phyloP scores from a whole-genome alignment of 2,113 vertebrate species.

The Apistogramma diplotaenia region DNA sequence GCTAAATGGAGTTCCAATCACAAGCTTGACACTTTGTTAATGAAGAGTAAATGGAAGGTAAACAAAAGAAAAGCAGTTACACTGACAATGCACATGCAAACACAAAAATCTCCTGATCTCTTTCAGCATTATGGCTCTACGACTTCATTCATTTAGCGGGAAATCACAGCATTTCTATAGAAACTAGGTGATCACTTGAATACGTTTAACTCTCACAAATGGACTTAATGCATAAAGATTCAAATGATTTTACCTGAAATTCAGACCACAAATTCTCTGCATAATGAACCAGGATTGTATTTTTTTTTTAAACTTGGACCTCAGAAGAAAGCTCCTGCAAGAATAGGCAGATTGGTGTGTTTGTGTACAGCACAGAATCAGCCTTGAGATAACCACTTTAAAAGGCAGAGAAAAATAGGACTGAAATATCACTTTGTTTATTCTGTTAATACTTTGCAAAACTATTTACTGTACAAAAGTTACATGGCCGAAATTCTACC shows the following conservation, averaged over 20 bases:
- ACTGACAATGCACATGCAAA: not conserved
- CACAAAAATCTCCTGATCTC: not conserved
- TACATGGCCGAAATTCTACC: not conserved
- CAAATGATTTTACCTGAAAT: not conserved
- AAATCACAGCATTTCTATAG: not conserved
- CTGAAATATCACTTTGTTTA: not conserved
- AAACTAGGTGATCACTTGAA: not conserved
- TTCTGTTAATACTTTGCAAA: not conserved
- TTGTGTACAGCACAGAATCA: not conserved
- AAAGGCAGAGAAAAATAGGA: not conserved
- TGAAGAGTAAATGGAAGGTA: slow-evolving; percentile 52
- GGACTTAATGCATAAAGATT: not conserved
- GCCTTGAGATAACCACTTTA: not conserved
- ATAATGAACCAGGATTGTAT: not conserved
- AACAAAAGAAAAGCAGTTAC: slow-evolving; percentile 42
- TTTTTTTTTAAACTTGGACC: not conserved
- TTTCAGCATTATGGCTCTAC: not conserved
- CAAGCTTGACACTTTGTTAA: slow-evolving; percentile 37
- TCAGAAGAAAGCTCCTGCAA: not conserved
- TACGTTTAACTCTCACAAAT: not conserved
- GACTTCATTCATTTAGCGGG: not conserved
- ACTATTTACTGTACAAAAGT: not conserved
- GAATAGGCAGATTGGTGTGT: not conserved
- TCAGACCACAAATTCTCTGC: not conserved
- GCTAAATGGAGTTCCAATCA: slow-evolving; percentile 58